Conservation (phyloP, 2,113 vertebrate genomes). For the Columbina picui region DNA sequence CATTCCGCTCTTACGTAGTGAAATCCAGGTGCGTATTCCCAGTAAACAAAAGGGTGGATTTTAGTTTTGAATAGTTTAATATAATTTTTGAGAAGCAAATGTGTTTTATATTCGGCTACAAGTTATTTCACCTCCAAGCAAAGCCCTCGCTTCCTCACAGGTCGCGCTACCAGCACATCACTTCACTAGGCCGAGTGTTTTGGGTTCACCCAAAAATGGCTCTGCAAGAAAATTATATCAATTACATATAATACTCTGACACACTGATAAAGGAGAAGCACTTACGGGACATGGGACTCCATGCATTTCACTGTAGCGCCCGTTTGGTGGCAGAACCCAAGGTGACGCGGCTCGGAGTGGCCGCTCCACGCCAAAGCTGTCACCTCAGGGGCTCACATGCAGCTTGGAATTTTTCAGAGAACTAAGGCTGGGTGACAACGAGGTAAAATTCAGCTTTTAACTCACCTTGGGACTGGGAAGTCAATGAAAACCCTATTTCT, state of each 20-base stretch:
- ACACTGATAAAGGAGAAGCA: constrained; percentile 29
- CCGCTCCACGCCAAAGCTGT: constrained; percentile 55
- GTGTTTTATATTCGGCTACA: background rate
- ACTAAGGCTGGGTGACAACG: constrained; percentile 58
- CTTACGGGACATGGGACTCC: background rate
- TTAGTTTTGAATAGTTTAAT: background rate
- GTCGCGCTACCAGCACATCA: background rate
- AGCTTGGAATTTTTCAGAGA: constrained; percentile 63
- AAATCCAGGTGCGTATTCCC: background rate
- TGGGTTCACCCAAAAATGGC: background rate
- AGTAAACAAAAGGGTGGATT: background rate
- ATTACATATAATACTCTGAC: constrained; percentile 38
- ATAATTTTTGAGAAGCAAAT: background rate
- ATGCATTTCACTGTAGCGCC: constrained; percentile 48
- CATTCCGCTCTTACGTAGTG: background rate
- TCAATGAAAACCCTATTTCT: constrained; percentile 64
- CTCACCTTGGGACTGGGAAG: constrained; percentile 55
- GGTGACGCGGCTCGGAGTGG: constrained; percentile 10
- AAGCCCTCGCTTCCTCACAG: background rate
- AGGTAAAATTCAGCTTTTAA: constrained; percentile 72
- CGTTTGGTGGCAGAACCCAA: constrained; percentile 48
- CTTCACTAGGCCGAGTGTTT: background rate
- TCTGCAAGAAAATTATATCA: background rate
- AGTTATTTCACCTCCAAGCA: background rate
- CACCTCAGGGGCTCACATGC: constrained; percentile 59